Base-by-base conservation (phyloP, 2,113 vertebrate genomes). In the Centrocercus urophasianus region DNA sequence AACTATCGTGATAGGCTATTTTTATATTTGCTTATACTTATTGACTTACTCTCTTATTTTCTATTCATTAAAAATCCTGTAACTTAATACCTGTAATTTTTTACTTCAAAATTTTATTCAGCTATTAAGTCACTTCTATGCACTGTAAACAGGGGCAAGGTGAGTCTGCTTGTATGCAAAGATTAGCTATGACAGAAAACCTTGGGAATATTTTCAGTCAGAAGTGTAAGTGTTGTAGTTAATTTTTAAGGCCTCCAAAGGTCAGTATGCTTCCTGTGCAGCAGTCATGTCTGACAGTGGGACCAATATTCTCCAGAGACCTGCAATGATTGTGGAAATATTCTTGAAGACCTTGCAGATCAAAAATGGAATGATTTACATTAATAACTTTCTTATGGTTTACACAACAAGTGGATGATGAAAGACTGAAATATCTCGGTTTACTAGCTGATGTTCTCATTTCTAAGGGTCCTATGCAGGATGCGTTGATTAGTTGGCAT, bases 131-230 rank as follows among this genome's bases (percentile, higher is more conserved):
- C 38, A 36, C 30, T 67, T 83, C 32, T 47, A 19, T 12, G 21
- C 8, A 5, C 36, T 40, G n/a, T 54, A 48, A 42, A 61, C 43
- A 76, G 13, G 16, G 34, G 22, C 32, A 28, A 6, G 27, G 38
- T 34, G 21, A 71, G 30, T 38, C 21, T 71, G 12, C 19, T 45
- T 2, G 1, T 16, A 5, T 52, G 19, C 0, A 0, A 47, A 30
- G 21, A 20, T 13, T n/a, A 65, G 12, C 21, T 42, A 2, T 18
- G 8, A 63, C 45, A 63, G 10, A 86, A 69, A 72, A 76, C 18
- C 36, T 4, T 34, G 18, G 42, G n/a, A 21, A 54, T 42, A 28
- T 57, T 71, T 56, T 71, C 52, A 47, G 13, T n/a, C 25, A 40
- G 57, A 61, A 57, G 12, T 52, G 34, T 59, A 71, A 61, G 21